Percentiles rank a stretch among this genome's conserved stretches.
These are phyloP conservation scores for Proisotoma minuta DNA, from an alignment of 2,888 invertebrate species.

Conservation along the genomic window DNA sequence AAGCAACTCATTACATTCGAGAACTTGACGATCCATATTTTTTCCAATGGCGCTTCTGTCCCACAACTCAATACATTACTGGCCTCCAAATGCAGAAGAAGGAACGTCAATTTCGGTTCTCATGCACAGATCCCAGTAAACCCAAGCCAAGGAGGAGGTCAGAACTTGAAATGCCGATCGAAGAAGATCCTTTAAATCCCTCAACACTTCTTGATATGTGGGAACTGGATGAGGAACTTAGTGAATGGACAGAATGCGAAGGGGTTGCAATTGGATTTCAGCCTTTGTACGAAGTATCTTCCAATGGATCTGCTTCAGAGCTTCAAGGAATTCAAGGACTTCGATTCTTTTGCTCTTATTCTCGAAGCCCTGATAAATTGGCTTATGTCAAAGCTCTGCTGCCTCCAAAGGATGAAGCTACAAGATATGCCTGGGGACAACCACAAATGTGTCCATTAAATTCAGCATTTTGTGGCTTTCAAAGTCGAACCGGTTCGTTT, in stretches of 20 bases:
- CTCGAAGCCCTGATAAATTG: neutral
- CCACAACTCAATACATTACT: neutral
- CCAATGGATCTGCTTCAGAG: neutral
- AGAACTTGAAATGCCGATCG: neutral
- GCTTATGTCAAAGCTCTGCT: neutral
- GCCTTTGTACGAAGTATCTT: neutral
- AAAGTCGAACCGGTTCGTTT: neutral
- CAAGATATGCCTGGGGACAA: neutral
- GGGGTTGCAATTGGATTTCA: constrained; percentile 3
- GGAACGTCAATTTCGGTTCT: neutral
- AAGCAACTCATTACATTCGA: neutral
- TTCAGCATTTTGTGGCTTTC: neutral
- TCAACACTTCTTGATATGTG: neutral
- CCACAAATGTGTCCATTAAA: neutral
- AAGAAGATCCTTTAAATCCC: neutral
- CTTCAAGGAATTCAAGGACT: neutral
- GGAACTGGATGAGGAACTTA: neutral
- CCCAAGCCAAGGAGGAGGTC: neutral
- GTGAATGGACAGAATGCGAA: neutral
- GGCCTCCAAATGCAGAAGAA: neutral
- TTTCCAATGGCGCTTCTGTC: neutral
- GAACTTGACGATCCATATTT: neutral
- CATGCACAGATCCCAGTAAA: neutral
- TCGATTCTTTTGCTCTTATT: constrained; percentile 1
- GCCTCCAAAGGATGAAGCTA: neutral